Evolutionary conservation across 2,888 invertebrate species (phyloP), one percentile per base, ranked within the genome.

Genomic region (Idaea aversata): DNA sequence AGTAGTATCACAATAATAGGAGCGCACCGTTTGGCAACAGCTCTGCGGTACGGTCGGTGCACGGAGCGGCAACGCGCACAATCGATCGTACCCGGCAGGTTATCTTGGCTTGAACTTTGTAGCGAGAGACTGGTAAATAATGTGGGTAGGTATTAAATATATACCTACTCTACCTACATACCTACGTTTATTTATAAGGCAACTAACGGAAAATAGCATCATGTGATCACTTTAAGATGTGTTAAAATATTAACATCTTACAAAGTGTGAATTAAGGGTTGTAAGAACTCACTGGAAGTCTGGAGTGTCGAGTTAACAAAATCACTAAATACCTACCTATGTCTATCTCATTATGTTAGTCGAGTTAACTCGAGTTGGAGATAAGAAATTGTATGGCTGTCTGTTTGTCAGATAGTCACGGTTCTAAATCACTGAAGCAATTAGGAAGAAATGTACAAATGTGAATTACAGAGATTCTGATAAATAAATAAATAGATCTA

Each of bases 1-100:
- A 77, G 77, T 79, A 82, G 83, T 82, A 84, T n/a, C n/a, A 81
- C 83, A 84, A 84, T 84, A 84, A 82, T 85, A 83, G 75, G 74
- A 71, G 75, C 72, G 76, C 71, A 74, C 79, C 73, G 78, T 76
- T 67, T 75, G 84, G 83, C 85, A 85, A 82, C 84, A 72, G 47
- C 47, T 47, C 62, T 75, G 64, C 68, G 65, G 66, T 63, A 67
- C 68, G 67, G 64, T 67, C 66, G 65, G 70, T 69, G 76, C 69
- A 71, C 80, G 74, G 80, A 77, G 72, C 73, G 89, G 86, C 88
- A 88, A 86, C 88, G 74, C 79, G 82, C 85, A 71, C 76, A 78
- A 79, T 78, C 83, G 85, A 86, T 85, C 75, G 74, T 72, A 75
- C 77, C 67, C 59, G 66, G 72, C 79, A 69, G 77, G 74, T 79